These are phyloP conservation scores for Myotis yumanensis DNA, from an alignment of 2,113 vertebrate genomes.

Conservation along the genomic window DNA sequence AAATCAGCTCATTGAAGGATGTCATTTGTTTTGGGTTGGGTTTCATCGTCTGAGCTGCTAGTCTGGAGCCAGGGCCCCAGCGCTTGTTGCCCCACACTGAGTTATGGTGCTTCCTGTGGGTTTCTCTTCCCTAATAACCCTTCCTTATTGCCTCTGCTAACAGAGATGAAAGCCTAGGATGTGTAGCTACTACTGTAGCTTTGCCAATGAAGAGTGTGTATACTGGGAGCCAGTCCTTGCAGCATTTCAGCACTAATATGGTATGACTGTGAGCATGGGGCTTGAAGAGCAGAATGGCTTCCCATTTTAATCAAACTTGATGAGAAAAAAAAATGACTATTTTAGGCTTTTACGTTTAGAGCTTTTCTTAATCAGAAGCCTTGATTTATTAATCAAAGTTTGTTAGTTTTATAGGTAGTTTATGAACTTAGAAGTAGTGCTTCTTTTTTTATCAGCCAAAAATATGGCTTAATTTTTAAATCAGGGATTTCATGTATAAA, in stretches of 20 bases:
- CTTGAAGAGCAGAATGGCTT: neutral
- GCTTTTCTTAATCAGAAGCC: slow-evolving; percentile 21
- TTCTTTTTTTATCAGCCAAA: neutral
- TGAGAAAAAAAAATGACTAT: too few relatives aligned
- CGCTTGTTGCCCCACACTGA: slow-evolving; percentile 45
- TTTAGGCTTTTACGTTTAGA: neutral
- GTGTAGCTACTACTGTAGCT: slow-evolving; percentile 13
- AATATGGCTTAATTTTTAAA: slow-evolving; percentile 21
- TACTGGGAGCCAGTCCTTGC: slow-evolving; percentile 19
- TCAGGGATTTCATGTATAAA: neutral
- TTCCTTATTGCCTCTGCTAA: slow-evolving; percentile 33
- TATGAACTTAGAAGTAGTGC: neutral
- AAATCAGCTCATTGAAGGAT: slow-evolving; percentile 48
- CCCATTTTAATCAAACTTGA: neutral
- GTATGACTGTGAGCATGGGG: neutral
- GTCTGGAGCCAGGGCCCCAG: neutral
- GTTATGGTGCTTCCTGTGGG: neutral
- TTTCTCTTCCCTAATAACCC: slow-evolving; percentile 47
- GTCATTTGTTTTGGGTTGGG: slow-evolving; percentile 67
- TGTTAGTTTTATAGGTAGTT: slow-evolving; percentile 8
- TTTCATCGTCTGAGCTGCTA: slow-evolving; percentile 61
- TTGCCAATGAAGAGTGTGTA: slow-evolving; percentile 28
- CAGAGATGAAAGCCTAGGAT: slow-evolving; percentile 53
- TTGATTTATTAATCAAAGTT: slow-evolving; percentile 4
- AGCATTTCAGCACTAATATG: neutral